These are phyloP conservation scores for Melanostoma scalare DNA, from an alignment of 2,888 invertebrate species.

Conservation along the genomic window DNA sequence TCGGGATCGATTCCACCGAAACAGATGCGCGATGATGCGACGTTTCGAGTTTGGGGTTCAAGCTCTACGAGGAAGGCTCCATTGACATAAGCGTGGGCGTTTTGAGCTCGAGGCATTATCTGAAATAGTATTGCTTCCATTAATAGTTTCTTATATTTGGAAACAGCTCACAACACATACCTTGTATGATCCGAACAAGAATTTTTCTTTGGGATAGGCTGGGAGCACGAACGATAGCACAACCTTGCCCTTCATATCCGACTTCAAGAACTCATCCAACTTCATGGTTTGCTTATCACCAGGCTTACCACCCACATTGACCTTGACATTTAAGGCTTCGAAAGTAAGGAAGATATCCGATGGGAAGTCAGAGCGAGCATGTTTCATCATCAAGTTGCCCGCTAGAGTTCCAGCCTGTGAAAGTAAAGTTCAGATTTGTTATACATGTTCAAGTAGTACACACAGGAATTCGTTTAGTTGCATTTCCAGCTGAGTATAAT, in stretches of 20 bases:
- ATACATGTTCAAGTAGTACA: constrained; percentile 1
- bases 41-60: constrained; percentile 79
- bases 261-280: constrained; percentile 84
- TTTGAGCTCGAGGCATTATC: constrained; percentile 88
- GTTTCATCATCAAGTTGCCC: constrained; percentile 87
- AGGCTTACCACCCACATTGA: constrained; percentile 82
- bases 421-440: constrained; percentile 17
- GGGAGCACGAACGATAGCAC: constrained; percentile 85
- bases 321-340: constrained; percentile 76
- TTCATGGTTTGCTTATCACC: constrained; percentile 78
- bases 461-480: neutral
- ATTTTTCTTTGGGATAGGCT: constrained; percentile 82
- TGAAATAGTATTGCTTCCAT: constrained; percentile 77
- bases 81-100: constrained; percentile 88
- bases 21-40: constrained; percentile 83
- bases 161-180: constrained; percentile 79
- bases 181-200: constrained; percentile 87
- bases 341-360: constrained; percentile 86
- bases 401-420: constrained; percentile 85
- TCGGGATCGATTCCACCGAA: constrained; percentile 85
- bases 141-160: neutral
- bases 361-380: constrained; percentile 85
- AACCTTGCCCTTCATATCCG: constrained; percentile 86
- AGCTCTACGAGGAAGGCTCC: constrained; percentile 87
- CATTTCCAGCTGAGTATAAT: too few relatives aligned